Evolutionary conservation across 2,113 vertebrate species (phyloP).

Genomic region (Hyla sarda): DNA sequence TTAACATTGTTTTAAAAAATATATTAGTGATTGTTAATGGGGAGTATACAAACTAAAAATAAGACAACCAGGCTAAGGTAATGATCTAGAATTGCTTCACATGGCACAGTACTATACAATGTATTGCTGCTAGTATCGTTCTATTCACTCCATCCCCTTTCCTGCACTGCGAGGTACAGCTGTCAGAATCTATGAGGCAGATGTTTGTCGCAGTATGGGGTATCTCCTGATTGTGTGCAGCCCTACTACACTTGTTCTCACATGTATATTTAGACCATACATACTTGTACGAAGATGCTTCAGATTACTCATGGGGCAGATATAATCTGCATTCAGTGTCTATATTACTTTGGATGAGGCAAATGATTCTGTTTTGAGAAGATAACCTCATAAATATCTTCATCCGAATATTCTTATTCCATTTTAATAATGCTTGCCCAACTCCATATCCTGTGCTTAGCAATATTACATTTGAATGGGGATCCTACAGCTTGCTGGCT

Average conservation of each 20-base stretch:
- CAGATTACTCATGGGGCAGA: not conserved
- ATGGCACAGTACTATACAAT: not conserved
- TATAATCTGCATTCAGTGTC: not conserved
- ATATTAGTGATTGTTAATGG: not conserved
- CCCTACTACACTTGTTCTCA: not conserved
- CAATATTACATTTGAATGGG: not conserved
- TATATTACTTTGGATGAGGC: not conserved
- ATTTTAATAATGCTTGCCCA: not conserved
- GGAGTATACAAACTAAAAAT: not conserved
- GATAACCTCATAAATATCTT: not conserved
- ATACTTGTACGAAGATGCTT: not conserved
- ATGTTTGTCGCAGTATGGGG: slow-evolving; percentile 8
- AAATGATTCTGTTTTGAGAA: not conserved
- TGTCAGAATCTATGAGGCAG: slow-evolving; percentile 5
- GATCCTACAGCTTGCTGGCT: not conserved
- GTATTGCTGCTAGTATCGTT: not conserved
- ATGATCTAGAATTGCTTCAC: no score
- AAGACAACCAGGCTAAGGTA: not conserved
- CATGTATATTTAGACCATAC: not conserved
- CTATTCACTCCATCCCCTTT: not conserved
- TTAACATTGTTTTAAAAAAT: not conserved
- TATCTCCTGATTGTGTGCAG: not conserved
- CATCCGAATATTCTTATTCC: not conserved
- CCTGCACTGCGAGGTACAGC: slow-evolving; percentile 6
- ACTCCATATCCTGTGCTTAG: not conserved